Evolutionary conservation across 1,140 invertebrate species (phyloP).

Genomic region (Dendroctonus ponderosae): DNA sequence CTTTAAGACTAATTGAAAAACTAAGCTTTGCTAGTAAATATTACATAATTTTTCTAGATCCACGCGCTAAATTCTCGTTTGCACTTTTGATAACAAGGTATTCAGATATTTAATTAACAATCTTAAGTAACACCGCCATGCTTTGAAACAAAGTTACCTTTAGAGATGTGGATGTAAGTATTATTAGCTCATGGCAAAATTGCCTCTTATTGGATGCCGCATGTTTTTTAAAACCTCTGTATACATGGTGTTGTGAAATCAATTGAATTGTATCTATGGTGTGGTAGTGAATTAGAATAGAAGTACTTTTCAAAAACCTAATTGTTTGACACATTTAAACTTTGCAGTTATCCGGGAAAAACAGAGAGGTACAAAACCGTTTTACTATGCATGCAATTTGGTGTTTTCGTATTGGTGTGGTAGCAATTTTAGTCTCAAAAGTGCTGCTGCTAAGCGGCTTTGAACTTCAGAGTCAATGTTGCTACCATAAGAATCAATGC

Average conservation of each 20-base stretch:
- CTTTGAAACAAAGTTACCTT: background rate
- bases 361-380: conserved; percentile 18
- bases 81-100: too few species aligned
- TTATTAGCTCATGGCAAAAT: conserved; percentile 5
- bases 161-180: background rate
- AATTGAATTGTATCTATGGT: background rate
- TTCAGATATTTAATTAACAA: too few species aligned
- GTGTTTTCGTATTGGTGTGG: background rate
- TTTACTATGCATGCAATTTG: conserved; percentile 9
- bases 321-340: conserved; percentile 20
- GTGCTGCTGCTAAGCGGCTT: background rate
- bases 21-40: background rate
- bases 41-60: background rate
- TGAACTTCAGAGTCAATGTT: background rate
- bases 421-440: background rate
- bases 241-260: background rate
- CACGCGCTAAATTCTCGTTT: background rate
- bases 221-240: background rate
- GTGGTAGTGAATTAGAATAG: conserved; percentile 3
- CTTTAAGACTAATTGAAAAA: too few species aligned
- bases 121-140: too few species aligned
- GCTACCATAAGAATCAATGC: background rate
- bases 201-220: background rate
- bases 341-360: conserved; percentile 26
- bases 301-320: conserved; percentile 7